Evolutionary conservation across 2,113 vertebrate genomes (phyloP).

Genomic region (Morone chrysops): DNA sequence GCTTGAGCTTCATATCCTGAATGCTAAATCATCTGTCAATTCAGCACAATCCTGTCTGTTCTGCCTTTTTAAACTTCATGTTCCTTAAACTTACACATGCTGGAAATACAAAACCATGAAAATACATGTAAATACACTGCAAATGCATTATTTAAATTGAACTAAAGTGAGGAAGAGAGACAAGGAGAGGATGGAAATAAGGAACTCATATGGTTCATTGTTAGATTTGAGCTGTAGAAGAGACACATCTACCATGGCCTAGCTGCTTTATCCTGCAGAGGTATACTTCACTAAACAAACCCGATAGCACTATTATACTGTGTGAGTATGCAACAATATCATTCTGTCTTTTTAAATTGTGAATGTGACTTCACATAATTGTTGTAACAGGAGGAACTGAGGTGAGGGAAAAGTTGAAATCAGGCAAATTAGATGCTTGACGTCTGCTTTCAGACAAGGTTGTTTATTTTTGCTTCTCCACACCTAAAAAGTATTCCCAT

Average conservation of each 20-base stretch:
- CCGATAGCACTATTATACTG: neutral
- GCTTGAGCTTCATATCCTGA: neutral
- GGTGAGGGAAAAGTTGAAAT: slow-evolving; percentile 20
- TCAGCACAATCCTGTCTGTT: neutral
- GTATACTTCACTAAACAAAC: neutral
- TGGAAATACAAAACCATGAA: neutral
- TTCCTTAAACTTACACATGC: neutral
- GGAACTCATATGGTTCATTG: neutral
- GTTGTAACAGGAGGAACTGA: neutral
- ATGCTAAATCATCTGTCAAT: neutral
- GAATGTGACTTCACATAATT: neutral
- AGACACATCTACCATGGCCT: neutral
- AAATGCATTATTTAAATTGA: neutral
- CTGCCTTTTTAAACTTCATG: neutral
- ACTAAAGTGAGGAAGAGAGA: neutral
- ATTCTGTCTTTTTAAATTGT: neutral
- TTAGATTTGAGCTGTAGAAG: neutral
- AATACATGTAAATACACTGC: neutral
- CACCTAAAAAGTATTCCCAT: slow-evolving; percentile 2
- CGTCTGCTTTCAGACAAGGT: neutral
- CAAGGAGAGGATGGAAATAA: neutral
- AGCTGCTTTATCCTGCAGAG: neutral
- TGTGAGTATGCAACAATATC: neutral
- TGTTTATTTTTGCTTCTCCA: slow-evolving; percentile 28
- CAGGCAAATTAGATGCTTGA: slow-evolving; percentile 6